Base-by-base conservation (phyloP, 1,140 invertebrate genomes). In the Notospermus geniculatus region DNA sequence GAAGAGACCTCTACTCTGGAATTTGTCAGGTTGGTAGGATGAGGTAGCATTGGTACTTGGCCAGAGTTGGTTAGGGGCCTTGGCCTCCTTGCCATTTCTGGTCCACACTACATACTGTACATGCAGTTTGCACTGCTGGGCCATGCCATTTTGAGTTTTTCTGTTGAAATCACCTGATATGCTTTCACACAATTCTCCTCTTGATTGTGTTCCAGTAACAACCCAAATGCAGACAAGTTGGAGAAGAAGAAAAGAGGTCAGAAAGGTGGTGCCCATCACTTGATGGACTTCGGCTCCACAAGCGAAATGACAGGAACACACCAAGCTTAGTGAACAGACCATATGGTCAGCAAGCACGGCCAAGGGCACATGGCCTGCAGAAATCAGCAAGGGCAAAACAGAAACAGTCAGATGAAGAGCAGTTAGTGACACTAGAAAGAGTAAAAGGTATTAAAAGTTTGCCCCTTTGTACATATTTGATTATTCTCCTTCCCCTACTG, bases 191-290 rank as follows among this genome's bases (percentile, higher is more conserved):
- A 13, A 23, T 19, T 60, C n/a, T 50, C 23, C 30, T 17, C 27
- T n/a, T n/a, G 28, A 29, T 61, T 57, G 1, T 50, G 59, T 56
- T 65, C 39, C 59, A 76, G 74, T 62, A 72, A 72, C 46, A 73
- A 73, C 62, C 71, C 72, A 41, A 69, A 68, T 69, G 73, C 72
- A 36, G 76, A 78, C 52, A 74, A 67, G 60, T 66, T 73, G 57
- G 69, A 71, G n/a, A 70, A 71, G 30, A 65, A 70, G 54, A 71
- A 67, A 56, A 70, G 69, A 64, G 55, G 23, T 13, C n/a, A 60
- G 17, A 57, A 50, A 45, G 36, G 55, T 13, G 19, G 39, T 13
- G 67, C 62, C 28, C 73, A 73, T 50, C 71, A 59, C 30, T 36
- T 57, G 41, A 57, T 73, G 46, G 46, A 50, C 19, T 50, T 50